phyloP scores from a whole-genome alignment of 2,113 vertebrate genomes.

The Syngnathus typhle region DNA sequence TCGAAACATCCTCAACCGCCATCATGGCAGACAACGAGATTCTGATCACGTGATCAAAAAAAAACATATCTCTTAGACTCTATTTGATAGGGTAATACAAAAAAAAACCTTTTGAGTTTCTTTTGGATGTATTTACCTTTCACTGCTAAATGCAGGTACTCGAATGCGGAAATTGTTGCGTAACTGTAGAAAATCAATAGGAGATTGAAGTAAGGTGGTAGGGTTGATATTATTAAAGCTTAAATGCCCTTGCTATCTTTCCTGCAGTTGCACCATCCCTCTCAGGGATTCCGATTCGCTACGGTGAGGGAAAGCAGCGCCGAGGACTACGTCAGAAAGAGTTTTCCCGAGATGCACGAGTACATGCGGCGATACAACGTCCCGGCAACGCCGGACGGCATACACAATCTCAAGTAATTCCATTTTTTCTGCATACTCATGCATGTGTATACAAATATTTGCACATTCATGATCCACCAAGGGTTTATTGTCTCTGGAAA shows the following conservation, averaged over 20 bases:
- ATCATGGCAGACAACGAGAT: too few relatives aligned
- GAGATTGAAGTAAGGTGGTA: background rate
- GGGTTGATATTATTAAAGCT: background rate
- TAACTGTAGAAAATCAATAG: conserved; percentile 1
- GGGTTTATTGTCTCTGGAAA: conserved; percentile 3
- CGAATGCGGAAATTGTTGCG: background rate
- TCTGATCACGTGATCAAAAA: too few relatives aligned
- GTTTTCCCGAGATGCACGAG: conserved; percentile 87
- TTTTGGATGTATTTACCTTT: background rate
- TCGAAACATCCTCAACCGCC: too few relatives aligned
- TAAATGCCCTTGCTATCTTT: conserved; percentile 50
- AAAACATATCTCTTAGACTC: too few relatives aligned
- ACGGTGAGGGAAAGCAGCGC: conserved; percentile 94
- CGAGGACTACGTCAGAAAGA: conserved; percentile 89
- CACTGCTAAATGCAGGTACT: background rate
- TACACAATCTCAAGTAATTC: conserved; percentile 82
- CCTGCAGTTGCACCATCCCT: conserved; percentile 85
- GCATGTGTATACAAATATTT: background rate
- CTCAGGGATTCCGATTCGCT: conserved; percentile 86
- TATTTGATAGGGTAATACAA: too few relatives aligned
- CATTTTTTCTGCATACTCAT: background rate
- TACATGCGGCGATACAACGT: conserved; percentile 83
- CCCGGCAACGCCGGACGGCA: conserved; percentile 82
- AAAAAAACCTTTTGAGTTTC: background rate
- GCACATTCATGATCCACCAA: background rate